Conservation (phyloP, 2,113 vertebrate genomes). For the Lepus timidus region DNA sequence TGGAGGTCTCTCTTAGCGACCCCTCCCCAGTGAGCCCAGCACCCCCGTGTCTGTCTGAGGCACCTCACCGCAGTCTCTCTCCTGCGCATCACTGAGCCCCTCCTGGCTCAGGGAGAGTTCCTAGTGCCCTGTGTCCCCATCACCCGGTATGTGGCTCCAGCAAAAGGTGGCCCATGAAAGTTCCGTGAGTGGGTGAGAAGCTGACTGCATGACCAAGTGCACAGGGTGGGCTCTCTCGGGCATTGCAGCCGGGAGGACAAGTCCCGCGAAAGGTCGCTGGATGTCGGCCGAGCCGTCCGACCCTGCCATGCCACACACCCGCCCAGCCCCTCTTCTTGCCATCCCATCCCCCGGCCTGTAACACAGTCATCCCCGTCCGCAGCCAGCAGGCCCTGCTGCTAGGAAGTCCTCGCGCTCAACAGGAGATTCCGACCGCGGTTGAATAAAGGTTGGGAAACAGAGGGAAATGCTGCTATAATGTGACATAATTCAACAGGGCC, state of each 20-base stretch:
- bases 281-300: background rate
- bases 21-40: background rate
- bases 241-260: background rate
- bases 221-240: background rate
- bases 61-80: background rate
- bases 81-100: background rate
- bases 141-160: background rate
- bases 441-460: conserved; percentile 43
- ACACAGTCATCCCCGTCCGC: background rate
- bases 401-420: background rate
- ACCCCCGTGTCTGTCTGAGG: background rate
- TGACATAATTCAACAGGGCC: background rate
- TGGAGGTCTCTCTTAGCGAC: background rate
- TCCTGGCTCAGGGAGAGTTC: background rate
- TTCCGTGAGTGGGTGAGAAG: background rate
- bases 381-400: background rate
- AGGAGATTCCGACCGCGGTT: background rate
- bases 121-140: background rate
- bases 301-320: background rate
- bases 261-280: background rate
- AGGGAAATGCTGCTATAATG: background rate
- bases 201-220: background rate
- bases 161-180: background rate
- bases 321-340: background rate
- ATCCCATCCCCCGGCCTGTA: background rate